Percentiles rank a stretch among this genome's conserved stretches.
Conservation (phyloP, 2,113 vertebrate species). For the Sinosuthora webbiana region DNA sequence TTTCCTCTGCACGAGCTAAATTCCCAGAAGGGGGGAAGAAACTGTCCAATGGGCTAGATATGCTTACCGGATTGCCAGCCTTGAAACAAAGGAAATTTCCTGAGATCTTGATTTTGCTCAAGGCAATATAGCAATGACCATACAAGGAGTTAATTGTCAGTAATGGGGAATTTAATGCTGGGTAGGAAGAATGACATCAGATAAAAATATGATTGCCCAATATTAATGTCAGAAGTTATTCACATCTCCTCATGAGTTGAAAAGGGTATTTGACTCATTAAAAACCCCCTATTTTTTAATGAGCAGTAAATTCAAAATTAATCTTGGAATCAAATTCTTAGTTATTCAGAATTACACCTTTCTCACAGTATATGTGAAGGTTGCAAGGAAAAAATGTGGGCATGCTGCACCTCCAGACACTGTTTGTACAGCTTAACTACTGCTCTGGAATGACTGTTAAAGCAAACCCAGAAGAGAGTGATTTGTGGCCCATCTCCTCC, state of each 20-base stretch:
- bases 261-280: neutral
- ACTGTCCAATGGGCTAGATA: neutral
- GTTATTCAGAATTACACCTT: neutral
- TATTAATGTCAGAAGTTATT: neutral
- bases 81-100: neutral
- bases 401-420: neutral
- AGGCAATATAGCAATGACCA: neutral
- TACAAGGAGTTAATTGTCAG: neutral
- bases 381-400: neutral
- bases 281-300: neutral
- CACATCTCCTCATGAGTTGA: neutral
- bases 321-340: neutral
- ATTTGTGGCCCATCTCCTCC: neutral
- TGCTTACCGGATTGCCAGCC: neutral
- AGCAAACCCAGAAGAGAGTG: neutral
- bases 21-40: neutral
- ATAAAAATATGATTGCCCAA: neutral
- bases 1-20: neutral
- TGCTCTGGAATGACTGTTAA: neutral
- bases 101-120: neutral
- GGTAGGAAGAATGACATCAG: neutral
- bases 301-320: neutral
- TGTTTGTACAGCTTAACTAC: neutral
- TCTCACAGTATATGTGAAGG: neutral
- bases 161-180: neutral